Conservation (phyloP, 1,140 invertebrate species). For the Microvelia longipes region DNA sequence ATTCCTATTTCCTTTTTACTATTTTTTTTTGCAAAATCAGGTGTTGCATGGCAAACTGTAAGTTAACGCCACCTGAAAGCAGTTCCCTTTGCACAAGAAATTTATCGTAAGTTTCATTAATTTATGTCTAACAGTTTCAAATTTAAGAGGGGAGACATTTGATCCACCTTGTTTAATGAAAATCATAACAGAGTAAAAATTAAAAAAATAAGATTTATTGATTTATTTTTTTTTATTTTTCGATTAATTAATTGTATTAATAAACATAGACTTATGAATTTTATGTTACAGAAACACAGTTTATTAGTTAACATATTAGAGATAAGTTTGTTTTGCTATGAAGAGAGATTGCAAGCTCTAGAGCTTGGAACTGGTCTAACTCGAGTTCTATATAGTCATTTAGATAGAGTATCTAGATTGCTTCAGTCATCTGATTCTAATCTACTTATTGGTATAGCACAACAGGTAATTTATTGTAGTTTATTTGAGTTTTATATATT, state of each 20-base stretch:
- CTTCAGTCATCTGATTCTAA: neutral
- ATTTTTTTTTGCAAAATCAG: too few relatives aligned
- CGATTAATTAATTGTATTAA: neutral
- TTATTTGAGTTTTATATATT: too few relatives aligned
- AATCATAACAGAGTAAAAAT: too few relatives aligned
- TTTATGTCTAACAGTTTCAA: too few relatives aligned
- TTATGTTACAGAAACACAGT: neutral
- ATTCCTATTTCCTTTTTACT: too few relatives aligned
- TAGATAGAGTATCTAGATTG: neutral
- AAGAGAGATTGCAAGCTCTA: neutral
- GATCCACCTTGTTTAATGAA: too few relatives aligned
- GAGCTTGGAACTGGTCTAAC: neutral
- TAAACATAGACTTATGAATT: neutral
- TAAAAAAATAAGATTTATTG: too few relatives aligned
- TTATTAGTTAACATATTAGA: neutral
- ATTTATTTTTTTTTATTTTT: neutral
- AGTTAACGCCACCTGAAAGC: too few relatives aligned
- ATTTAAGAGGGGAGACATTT: too few relatives aligned
- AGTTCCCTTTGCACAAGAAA: too few relatives aligned
- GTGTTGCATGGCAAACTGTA: too few relatives aligned
- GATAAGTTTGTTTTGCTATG: neutral
- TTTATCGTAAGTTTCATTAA: too few relatives aligned
- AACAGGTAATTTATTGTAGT: neutral
- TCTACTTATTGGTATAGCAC: neutral
- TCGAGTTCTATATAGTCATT: neutral